phyloP scores from a whole-genome alignment of 2,797 vertebrate genomes.

The Lepus townsendii region DNA sequence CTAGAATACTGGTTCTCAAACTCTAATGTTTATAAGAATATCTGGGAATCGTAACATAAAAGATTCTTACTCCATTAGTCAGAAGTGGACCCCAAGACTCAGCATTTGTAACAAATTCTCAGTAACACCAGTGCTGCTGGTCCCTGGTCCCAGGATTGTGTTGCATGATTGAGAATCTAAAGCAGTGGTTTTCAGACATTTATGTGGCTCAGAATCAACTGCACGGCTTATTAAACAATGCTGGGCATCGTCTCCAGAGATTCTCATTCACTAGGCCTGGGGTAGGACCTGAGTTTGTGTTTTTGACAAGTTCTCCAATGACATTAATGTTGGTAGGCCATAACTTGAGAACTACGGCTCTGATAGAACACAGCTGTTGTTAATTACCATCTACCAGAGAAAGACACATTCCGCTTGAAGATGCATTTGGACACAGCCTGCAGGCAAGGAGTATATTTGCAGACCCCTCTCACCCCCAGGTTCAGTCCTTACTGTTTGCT shows the following conservation, averaged over 20 bases:
- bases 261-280: not conserved
- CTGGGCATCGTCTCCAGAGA: not conserved
- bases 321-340: not conserved
- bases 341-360: not conserved
- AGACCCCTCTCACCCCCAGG: not conserved
- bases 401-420: not conserved
- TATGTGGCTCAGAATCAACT: not conserved
- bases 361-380: not conserved
- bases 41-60: not conserved
- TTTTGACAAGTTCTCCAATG: not conserved
- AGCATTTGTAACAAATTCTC: not conserved
- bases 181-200: not conserved
- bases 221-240: not conserved
- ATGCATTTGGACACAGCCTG: too few species aligned
- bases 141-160: not conserved
- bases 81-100: not conserved
- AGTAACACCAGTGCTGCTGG: not conserved
- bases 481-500: not conserved
- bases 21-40: slow-evolving; percentile 3
- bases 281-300: not conserved
- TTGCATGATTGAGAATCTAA: not conserved
- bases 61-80: not conserved
- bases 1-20: not conserved
- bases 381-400: not conserved
- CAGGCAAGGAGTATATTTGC: not conserved